phyloP scores from a whole-genome alignment of 2,113 vertebrate genomes.

The Dasyprocta punctata region DNA sequence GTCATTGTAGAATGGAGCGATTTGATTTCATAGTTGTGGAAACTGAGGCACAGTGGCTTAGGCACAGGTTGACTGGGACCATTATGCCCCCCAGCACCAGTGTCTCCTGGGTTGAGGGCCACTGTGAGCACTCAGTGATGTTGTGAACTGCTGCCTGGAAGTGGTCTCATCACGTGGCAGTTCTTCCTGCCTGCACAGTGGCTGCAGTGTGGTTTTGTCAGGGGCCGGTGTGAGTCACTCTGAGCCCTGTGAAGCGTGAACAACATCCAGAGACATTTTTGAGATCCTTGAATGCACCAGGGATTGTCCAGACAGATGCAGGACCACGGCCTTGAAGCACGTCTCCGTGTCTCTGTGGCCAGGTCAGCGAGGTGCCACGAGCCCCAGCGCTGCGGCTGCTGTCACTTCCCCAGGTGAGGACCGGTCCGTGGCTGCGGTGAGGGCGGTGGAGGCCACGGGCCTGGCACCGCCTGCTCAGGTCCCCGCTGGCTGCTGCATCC shows the following conservation, averaged over 20 bases:
- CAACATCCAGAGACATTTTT: neutral
- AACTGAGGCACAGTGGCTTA: neutral
- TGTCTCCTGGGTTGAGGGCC: neutral
- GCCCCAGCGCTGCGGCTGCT: neutral
- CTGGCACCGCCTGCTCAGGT: neutral
- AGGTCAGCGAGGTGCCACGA: neutral
- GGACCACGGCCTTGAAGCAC: neutral
- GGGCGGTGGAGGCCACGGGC: rapidly evolving
- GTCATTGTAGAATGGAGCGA: neutral
- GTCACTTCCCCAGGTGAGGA: neutral
- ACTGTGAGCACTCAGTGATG: neutral
- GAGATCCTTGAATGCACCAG: neutral
- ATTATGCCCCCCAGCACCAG: neutral
- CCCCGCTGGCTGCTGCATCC: neutral
- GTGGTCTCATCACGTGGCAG: neutral
- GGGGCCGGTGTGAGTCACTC: neutral
- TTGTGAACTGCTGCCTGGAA: neutral
- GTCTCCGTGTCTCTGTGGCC: neutral
- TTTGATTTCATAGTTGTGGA: neutral
- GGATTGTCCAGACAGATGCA: neutral
- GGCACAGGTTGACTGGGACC: neutral
- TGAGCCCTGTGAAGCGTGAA: neutral
- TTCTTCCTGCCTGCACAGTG: neutral
- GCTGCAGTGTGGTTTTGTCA: neutral
- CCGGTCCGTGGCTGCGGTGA: neutral